Percentiles rank a stretch among this genome's conserved stretches.
phyloP scores from a whole-genome alignment of 2,797 vertebrate species.

The Karalla daura region DNA sequence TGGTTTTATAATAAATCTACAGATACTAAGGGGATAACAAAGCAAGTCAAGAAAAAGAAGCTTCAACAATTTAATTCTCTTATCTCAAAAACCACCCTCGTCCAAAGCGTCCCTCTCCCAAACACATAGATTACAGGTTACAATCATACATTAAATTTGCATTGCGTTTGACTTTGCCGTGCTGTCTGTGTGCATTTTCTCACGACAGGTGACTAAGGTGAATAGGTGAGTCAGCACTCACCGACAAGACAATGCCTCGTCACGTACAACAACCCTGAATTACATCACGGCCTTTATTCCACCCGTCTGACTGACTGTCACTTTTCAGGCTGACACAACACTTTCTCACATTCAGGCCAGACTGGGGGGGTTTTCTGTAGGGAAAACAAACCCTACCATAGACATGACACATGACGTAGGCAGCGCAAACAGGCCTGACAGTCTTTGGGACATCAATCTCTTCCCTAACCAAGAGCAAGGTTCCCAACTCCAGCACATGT shows the following conservation, averaged over 20 bases:
- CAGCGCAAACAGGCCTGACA: constrained; percentile 13
- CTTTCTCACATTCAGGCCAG: constrained; percentile 12
- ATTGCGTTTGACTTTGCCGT: not conserved
- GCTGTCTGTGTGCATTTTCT: constrained; percentile 29
- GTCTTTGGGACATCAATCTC: constrained; percentile 1
- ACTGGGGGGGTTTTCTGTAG: not conserved
- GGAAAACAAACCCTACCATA: not conserved
- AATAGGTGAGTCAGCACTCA: constrained; percentile 53
- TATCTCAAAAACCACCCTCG: not conserved
- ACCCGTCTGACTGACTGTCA: constrained; percentile 16
- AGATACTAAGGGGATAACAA: not conserved
- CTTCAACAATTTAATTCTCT: not conserved
- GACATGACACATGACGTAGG: not conserved
- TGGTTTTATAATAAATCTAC: not conserved
- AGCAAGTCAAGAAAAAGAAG: not conserved
- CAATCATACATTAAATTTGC: not conserved
- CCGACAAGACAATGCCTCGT: not conserved
- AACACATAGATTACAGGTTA: not conserved
- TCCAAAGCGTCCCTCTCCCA: not conserved
- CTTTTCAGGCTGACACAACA: constrained; percentile 18
- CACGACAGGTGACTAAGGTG: constrained; percentile 38
- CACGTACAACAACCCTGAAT: constrained; percentile 18
- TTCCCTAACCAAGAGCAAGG: not conserved
- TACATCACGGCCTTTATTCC: constrained; percentile 25
- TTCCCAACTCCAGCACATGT: constrained; percentile 25